phyloP scores from a whole-genome alignment of 1,140 invertebrate species.

The Batillaria attramentaria region DNA sequence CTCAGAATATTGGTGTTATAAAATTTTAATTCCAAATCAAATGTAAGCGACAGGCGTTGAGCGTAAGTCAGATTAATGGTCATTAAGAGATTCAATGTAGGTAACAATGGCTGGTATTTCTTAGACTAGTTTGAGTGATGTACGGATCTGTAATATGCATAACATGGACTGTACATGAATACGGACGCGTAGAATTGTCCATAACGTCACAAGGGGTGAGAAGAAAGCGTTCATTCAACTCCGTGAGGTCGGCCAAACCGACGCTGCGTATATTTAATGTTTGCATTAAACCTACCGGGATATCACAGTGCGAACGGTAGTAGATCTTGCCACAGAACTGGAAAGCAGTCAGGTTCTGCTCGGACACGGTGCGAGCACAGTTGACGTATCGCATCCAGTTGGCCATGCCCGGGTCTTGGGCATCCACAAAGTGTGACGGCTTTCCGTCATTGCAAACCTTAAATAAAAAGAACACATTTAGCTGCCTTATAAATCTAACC shows the following conservation, averaged over 20 bases:
- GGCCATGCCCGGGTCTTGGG: constrained; percentile 57
- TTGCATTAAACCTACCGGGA: constrained; percentile 47
- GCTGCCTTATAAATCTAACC: background rate
- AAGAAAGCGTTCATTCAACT: background rate
- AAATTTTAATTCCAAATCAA: too few relatives aligned
- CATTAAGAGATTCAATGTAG: too few relatives aligned
- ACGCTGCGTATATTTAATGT: background rate
- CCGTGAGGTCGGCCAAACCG: background rate
- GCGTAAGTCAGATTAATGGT: too few relatives aligned
- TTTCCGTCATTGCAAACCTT: constrained; percentile 35
- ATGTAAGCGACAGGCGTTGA: too few relatives aligned
- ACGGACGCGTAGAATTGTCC: background rate
- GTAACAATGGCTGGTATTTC: too few relatives aligned
- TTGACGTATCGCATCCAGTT: constrained; percentile 78
- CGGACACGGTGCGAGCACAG: constrained; percentile 71
- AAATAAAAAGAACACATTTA: background rate
- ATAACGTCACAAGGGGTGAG: background rate
- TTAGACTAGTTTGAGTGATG: background rate
- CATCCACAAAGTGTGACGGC: constrained; percentile 69
- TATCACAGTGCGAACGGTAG: constrained; percentile 59
- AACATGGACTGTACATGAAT: background rate
- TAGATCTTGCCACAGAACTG: constrained; percentile 75
- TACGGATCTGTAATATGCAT: background rate
- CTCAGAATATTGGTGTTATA: background rate
- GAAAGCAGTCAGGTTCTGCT: constrained; percentile 75